phyloP scores from a whole-genome alignment of 2,797 vertebrate genomes.

The Galaxias olidus region DNA sequence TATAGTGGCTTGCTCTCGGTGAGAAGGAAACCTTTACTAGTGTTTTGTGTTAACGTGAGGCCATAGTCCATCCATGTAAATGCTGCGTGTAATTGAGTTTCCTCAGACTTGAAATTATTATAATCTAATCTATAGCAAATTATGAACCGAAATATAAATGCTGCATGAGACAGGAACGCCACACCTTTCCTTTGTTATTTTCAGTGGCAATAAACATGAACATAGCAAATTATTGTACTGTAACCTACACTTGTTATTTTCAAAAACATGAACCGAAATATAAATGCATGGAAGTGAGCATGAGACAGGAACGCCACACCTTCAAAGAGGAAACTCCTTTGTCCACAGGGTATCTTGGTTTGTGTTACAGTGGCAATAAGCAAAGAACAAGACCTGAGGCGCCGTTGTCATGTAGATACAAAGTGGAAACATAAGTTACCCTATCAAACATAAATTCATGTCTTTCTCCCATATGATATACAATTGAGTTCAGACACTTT shows the following conservation, averaged over 20 bases:
- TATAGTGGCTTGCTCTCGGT: too few species aligned
- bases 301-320: conserved; percentile 31
- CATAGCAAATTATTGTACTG: conserved; percentile 65
- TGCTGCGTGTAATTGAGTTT: conserved; percentile 65
- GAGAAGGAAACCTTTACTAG: conserved; percentile 49
- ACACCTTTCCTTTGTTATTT: too few species aligned
- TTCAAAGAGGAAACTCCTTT: conserved; percentile 39
- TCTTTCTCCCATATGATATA: conserved; percentile 43
- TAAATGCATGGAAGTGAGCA: conserved; percentile 46
- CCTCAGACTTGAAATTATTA: conserved; percentile 63
- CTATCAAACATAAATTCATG: conserved; percentile 21
- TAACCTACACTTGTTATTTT: conserved; percentile 64
- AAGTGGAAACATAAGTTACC: conserved; percentile 49
- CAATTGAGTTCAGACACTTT: conserved; percentile 28
- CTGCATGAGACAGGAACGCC: too few species aligned
- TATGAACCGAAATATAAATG: too few species aligned
- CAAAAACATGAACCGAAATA: conserved; percentile 48
- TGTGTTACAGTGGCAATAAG: conserved; percentile 66
- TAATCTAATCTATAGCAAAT: conserved; percentile 67
- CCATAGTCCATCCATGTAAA: conserved; percentile 53
- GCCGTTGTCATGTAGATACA: conserved; percentile 36
- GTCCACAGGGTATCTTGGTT: conserved; percentile 51
- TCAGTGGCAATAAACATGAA: too few species aligned
- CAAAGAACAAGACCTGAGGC: conserved; percentile 24
- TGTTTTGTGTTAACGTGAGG: conserved; percentile 62